phyloP scores from a whole-genome alignment of 1,140 invertebrate genomes.

The Drosophila pallidifrons region DNA sequence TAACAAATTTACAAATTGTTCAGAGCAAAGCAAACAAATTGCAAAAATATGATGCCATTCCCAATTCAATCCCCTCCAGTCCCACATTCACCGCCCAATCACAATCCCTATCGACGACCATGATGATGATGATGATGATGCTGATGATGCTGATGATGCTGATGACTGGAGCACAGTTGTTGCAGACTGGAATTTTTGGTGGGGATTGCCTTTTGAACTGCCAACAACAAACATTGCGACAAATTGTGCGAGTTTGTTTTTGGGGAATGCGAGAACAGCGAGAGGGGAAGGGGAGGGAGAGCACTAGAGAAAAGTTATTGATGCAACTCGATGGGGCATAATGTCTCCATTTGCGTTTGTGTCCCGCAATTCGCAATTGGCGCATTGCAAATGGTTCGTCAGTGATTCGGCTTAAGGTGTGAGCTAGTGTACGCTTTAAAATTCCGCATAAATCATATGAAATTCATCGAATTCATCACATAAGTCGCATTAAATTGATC shows the following conservation, averaged over 20 bases:
- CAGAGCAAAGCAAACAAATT: conserved; percentile 64
- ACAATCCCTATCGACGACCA: conserved; percentile 29
- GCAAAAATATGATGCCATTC: conserved; percentile 67
- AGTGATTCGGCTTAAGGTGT: background rate
- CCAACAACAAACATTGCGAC: conserved; percentile 17
- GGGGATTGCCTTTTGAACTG: conserved; percentile 32
- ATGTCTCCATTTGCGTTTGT: conserved; percentile 29
- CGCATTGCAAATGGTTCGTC: conserved; percentile 9
- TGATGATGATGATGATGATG: conserved; percentile 55
- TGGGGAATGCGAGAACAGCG: background rate
- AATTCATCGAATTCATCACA: too few relatives aligned
- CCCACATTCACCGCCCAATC: background rate
- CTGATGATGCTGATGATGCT: conserved; percentile 16
- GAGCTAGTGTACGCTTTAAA: background rate
- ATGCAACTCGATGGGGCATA: conserved; percentile 37
- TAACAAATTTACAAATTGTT: conserved; percentile 76
- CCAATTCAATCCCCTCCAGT: background rate
- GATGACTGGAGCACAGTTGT: conserved; percentile 14
- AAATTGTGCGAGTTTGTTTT: conserved; percentile 40
- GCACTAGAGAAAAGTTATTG: conserved; percentile 39
- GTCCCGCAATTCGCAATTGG: background rate
- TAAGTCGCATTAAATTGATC: too few relatives aligned
- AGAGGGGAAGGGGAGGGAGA: background rate
- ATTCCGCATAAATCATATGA: background rate
- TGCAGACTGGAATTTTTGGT: background rate